phyloP scores from a whole-genome alignment of 2,113 vertebrate genomes.

The Tragelaphus strepsiceros region DNA sequence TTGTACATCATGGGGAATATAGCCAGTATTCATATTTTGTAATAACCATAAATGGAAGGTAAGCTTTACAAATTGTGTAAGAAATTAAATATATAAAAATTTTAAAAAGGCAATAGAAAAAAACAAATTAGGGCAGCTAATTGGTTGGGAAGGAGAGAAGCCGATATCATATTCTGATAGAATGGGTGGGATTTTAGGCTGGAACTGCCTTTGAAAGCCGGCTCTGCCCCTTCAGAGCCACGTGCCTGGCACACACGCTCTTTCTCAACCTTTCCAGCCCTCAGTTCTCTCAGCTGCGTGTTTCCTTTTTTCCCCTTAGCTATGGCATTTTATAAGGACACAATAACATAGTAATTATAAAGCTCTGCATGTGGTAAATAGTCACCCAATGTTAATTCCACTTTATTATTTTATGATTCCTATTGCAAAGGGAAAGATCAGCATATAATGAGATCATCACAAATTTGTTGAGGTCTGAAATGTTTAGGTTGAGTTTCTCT shows the following conservation, averaged over 20 bases:
- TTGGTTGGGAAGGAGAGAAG: background rate
- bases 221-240: background rate
- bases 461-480: background rate
- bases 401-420: conserved; percentile 32
- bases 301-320: background rate
- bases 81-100: background rate
- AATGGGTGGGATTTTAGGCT: background rate
- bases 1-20: background rate
- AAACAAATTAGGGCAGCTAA: background rate
- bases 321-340: conserved; percentile 8
- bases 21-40: background rate
- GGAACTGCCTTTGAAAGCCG: background rate
- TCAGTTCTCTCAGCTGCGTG: background rate
- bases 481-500: background rate
- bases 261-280: background rate
- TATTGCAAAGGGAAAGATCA: background rate
- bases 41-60: background rate
- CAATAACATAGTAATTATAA: background rate
- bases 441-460: background rate
- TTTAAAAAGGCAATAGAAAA: background rate
- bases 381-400: background rate
- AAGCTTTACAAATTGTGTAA: background rate
- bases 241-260: rapidly evolving
- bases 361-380: background rate
- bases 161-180: background rate